Conservation (phyloP, 2,797 vertebrate genomes). For the Schizopygopsis pylzovi region DNA sequence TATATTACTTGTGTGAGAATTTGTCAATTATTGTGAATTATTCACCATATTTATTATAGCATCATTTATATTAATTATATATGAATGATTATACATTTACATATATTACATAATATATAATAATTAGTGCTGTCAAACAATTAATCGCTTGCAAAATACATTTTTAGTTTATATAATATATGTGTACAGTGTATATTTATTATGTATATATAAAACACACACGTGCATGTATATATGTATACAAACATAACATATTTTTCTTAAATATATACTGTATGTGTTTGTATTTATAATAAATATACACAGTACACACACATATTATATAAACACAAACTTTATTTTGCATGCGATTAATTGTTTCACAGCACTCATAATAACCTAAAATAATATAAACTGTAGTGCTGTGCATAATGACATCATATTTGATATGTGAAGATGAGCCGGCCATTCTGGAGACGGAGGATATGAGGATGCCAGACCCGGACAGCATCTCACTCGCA, state of each 20-base stretch:
- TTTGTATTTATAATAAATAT: no score
- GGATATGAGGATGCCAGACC: conserved; percentile 85
- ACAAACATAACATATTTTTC: no score
- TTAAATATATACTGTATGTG: no score
- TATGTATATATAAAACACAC: no score
- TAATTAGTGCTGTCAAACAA: no score
- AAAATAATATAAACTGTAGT: background rate
- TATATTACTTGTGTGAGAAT: background rate
- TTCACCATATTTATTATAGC: background rate
- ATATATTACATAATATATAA: background rate
- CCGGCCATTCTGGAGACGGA: conserved; percentile 92
- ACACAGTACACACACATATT: no score
- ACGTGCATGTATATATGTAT: no score
- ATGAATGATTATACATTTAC: background rate
- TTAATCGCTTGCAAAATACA: no score
- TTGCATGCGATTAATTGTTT: no score
- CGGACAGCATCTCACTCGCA: conserved; percentile 90
- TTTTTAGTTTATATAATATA: no score
- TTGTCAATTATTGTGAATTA: background rate
- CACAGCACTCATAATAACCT: background rate
- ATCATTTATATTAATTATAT: background rate
- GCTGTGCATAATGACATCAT: conserved; percentile 5
- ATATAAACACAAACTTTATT: no score
- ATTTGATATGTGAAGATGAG: conserved; percentile 80
- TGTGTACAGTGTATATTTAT: no score